Evolutionary conservation across 2,888 invertebrate species (phyloP), one percentile per base, ranked within the genome.

Genomic region (Tineola bisselliella): DNA sequence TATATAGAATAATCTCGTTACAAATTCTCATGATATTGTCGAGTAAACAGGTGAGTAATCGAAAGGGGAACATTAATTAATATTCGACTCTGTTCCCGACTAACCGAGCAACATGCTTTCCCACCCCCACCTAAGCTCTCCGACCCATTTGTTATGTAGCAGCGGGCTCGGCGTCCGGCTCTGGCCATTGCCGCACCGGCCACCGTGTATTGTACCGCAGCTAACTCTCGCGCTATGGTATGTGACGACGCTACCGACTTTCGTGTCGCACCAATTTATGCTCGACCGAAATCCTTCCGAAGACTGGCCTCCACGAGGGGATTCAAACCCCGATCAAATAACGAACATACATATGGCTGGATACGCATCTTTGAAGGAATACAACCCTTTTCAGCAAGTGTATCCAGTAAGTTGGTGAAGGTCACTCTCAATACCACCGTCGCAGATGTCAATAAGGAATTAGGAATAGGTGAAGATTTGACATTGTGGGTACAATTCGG

Each of bases 291-390:
- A 73, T 84, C 87, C 19, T 79, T 88, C 25, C 82, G 88, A 62
- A 79, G 88, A 59, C 82, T 88, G 64, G 86, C 88, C 10, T 88
- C 88, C 62, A 88, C 88, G 11, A 77, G 88, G 66, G 88, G 88
- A 31, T 86, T 88, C 69, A 80, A 77, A 65, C 79, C 79, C 19
- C 76, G 73, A 33, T 61, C 72, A 6, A 62, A 69, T 13, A 75
- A 75, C 67, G 74, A 79, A 33, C 74, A 75, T 52, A 74, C 79
- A 33, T 74, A 75, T 52, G 90, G 90, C 62, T 91, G 91, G 90
- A 88, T 91, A 64, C 81, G 91, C 59, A 88, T 91, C 63, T 90
- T 89, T 70, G 89, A 89, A 63, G 90, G 90, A 62, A 86, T 84
- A 31, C 80, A 84, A 65, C 87, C 84, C 38, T 88, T 81, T 69